Conservation (phyloP, 2,888 invertebrate species). For the Caenorhabditis sp. region DNA sequence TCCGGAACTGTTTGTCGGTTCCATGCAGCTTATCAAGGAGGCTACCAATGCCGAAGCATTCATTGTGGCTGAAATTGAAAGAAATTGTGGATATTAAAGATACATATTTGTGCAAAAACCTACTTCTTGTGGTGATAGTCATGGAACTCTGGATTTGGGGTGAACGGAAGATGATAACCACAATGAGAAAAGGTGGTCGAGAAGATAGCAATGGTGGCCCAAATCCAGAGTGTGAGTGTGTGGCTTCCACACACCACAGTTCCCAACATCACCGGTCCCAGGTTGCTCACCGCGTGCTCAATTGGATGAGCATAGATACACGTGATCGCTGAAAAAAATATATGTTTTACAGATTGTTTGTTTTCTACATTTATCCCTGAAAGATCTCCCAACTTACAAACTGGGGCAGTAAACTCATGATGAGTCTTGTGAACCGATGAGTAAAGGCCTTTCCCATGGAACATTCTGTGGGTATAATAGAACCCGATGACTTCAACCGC, state of each 20-base stretch:
- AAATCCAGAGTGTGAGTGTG: conserved; percentile 77
- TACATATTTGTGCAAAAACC: too few species aligned
- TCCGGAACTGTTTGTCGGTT: too few species aligned
- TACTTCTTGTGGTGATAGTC: conserved; percentile 89
- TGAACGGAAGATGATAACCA: conserved; percentile 84
- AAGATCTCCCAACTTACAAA: conserved; percentile 74
- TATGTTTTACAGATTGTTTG: too few species aligned
- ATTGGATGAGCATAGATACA: conserved; percentile 60
- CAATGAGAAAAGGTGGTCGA: conserved; percentile 84
- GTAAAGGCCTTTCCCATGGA: conserved; percentile 81
- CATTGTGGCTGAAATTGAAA: too few species aligned
- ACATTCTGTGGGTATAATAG: conserved; percentile 83
- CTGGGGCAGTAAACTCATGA: conserved; percentile 87
- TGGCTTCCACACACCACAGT: conserved; percentile 79
- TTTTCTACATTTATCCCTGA: too few species aligned
- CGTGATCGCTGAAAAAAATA: conserved; percentile 54
- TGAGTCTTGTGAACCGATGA: conserved; percentile 85
- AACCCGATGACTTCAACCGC: conserved; percentile 83
- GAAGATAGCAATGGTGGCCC: conserved; percentile 80
- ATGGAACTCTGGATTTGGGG: conserved; percentile 85
- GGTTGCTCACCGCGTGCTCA: conserved; percentile 77
- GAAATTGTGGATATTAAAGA: too few species aligned
- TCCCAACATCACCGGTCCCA: conserved; percentile 80
- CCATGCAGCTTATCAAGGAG: too few species aligned
- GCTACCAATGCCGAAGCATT: too few species aligned